Base-by-base conservation (phyloP, 1,140 invertebrate species). In the Nylanderia fulva region DNA sequence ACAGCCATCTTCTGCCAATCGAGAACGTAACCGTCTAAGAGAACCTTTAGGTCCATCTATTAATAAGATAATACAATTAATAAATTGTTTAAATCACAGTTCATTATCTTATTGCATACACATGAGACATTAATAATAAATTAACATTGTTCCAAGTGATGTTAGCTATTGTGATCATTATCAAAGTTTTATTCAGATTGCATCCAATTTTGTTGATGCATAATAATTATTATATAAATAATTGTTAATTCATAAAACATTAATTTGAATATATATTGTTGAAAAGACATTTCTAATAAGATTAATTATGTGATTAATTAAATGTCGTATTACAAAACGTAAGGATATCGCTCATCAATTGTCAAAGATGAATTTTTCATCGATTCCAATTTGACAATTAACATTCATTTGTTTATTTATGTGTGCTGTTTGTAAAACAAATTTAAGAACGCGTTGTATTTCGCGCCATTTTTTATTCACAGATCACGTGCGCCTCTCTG, bases 1-100 rank as follows among this genome's bases (percentile, higher is more conserved):
- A 94, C 97, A 98, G 21, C 97, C 97, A 93, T 98, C 97, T 90
- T 97, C 97, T 5, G 97, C 97, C 52, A 98, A 90, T 90, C 97
- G 96, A 87, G 96, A 97, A 39, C 97, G 94, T 75, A 97, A 94
- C 75, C 96, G 94, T 91, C 96, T 95, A 54, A 97, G 93, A 63
- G 96, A 96, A 52, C 96, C 96, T 93, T 96, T 90, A 82, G 96
- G 96, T 86, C 96, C 96, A 95, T 97, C 97, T 97, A 94, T 88
- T 18, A 71, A 82, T 72, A 58, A 11, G 42, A 72, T 18, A n/a
- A 72, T 56, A 52, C n/a, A 66, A 48, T 79, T 79, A 68, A 29
- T 48, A 77, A 64, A 42, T 2, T 54, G 15, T 48, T 48, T 48
- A 36, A n/a, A 68, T 79, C n/a, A 66, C 27, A 48, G 52, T 79